Evolutionary conservation across 1,140 invertebrate genomes (phyloP).

Genomic region (Ostrea edulis): DNA sequence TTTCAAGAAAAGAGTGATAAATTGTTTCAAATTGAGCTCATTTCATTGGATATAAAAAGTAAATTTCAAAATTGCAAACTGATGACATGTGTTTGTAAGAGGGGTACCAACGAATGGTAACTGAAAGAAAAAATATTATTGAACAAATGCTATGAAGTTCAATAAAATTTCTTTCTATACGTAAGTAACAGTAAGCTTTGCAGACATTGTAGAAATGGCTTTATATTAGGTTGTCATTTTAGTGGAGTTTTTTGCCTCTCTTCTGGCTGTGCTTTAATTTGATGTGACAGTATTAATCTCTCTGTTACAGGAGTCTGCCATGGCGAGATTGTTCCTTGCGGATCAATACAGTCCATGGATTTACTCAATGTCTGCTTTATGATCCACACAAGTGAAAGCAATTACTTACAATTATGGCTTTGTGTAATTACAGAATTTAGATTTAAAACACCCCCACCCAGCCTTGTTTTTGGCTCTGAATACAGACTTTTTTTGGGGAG

Average conservation of each 20-base stretch:
- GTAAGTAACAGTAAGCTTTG: too few species aligned
- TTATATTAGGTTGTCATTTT: constrained; percentile 10
- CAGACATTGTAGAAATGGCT: background rate
- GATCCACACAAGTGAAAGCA: constrained; percentile 1
- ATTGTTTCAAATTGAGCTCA: too few species aligned
- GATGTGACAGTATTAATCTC: constrained; percentile 24
- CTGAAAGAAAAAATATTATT: too few species aligned
- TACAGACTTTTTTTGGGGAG: too few species aligned
- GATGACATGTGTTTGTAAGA: too few species aligned
- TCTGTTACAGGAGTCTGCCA: background rate
- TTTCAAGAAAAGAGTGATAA: too few species aligned
- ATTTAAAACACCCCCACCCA: background rate
- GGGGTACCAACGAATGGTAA: too few species aligned
- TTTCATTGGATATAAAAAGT: too few species aligned
- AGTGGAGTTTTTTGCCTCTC: background rate
- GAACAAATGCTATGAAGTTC: too few species aligned
- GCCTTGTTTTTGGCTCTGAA: too few species aligned
- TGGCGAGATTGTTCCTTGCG: background rate
- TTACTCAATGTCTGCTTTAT: background rate
- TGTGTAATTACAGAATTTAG: background rate
- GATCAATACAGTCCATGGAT: constrained; percentile 3
- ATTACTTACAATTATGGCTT: background rate
- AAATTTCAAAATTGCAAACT: too few species aligned
- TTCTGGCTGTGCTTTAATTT: background rate
- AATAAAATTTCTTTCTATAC: too few species aligned